Base-by-base conservation (phyloP, 2,113 vertebrate genomes). In the Prinia subflava region DNA sequence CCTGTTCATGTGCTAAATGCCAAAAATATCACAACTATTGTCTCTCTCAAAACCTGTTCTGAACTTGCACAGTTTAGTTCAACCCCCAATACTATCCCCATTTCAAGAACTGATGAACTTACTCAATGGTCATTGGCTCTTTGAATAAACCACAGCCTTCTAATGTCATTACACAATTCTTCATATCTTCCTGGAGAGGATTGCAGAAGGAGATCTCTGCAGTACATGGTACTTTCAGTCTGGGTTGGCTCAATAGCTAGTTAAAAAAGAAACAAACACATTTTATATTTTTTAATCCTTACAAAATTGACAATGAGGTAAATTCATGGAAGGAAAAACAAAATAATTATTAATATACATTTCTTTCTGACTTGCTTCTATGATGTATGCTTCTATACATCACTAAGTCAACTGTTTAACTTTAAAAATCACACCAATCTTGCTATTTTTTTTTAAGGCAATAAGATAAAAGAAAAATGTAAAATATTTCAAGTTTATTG, bases 161-260 rank as follows among this genome's bases (percentile, higher is more conserved):
- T 77, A 97, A 87, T 0, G 89, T 94, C 92, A 97, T 95, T 37
- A 96, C 65, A 0, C 95, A 96, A 53, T 96, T 97, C 65, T 94
- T 97, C 89, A 97, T 95, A 16, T 96, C 96, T 93, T 97, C 96
- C 63, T 95, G 95, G 55, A 96, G 95, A 49, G 95, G 97, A 60
- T 96, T 97, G 67, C 96, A 96, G 92, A 97, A 97, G 39, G 94
- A 97, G 56, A 97, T 96, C 75, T 97, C 96, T 82, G 92, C 95
- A 49, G 91, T 95, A 73, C 96, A 97, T 16, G 93, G 92, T 56
- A 89, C 70, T 78, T 97, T 96, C 71, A 97, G 41, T 63, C 71
- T 90, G 23, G 96, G 92, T 33, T 95, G 94, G 52, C 93, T 96
- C 90, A 97, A 75, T 11, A 97, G 27, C 97, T 97, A 64, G 25